phyloP scores from a whole-genome alignment of 2,113 vertebrate species.

The Tinamus guttatus region DNA sequence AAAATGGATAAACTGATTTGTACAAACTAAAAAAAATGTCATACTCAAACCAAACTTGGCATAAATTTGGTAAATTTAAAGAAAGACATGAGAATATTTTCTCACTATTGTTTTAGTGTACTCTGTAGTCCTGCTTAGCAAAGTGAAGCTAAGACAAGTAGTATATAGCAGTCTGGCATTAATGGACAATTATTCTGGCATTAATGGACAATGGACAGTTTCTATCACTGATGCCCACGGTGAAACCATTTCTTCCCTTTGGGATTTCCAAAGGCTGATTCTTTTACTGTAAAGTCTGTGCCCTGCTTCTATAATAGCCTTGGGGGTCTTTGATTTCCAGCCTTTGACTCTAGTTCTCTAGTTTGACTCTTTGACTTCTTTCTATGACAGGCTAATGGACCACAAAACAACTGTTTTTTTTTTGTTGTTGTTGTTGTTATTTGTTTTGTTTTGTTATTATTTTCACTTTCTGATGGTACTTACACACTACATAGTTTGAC shows the following conservation, averaged over 20 bases:
- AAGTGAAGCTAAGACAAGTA: background rate
- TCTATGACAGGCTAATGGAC: background rate
- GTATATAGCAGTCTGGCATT: background rate
- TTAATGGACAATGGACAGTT: background rate
- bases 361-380: no score
- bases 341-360: background rate
- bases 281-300: slow-evolving; percentile 1
- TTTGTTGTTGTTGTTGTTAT: background rate
- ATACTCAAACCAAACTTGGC: background rate
- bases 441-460: background rate
- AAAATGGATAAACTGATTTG: background rate
- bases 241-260: background rate
- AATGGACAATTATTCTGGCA: background rate
- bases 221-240: background rate
- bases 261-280: background rate
- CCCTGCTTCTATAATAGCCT: no score
- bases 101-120: background rate
- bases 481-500: background rate
- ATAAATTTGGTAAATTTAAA: background rate
- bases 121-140: background rate
- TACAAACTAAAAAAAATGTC: background rate
- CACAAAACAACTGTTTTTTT: background rate
- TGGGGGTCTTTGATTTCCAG: slow-evolving; percentile 22
- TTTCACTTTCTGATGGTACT: background rate
- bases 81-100: background rate